Base-by-base conservation (phyloP, 2,797 vertebrate species). In the Gymnoscopelus microlampas region DNA sequence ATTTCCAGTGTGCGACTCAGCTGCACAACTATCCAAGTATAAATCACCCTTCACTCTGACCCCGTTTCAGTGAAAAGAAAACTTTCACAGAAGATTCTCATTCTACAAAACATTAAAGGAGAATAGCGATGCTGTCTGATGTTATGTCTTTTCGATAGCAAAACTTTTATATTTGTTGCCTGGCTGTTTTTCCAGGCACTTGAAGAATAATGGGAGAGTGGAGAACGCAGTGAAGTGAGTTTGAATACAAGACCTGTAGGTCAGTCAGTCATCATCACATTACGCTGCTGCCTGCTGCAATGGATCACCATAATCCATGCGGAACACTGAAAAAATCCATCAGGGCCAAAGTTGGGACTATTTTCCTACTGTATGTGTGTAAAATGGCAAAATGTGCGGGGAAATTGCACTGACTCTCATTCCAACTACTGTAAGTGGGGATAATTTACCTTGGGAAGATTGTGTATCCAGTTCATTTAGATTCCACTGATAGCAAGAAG, bases 191-290 rank as follows among this genome's bases (percentile, higher is more conserved):
- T 44, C 7, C 39, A 44, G 39, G 7, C 39, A 44, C 39, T 44
- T 44, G 39, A 71, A 76, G 78, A 66, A 71, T 74, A 57, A 64
- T 11, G 49, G 77, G 55, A 63, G 71, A 68, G 64, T 57, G 79
- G 62, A 53, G 83, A 81, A 83, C 77, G 60, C 67, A 58, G 64
- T 53, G 55, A 83, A 79, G 85, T 76, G 79, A 81, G 76, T 82
- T 68, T 70, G 56, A 72, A 77, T 71, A 68, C 76, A 55, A 24
- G 69, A 74, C 74, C 67, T 53, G 70, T 53, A 58, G 66, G 60
- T 68, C 63, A 65, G 70, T 71, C 61, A 48, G 65, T 59, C 57
- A 35, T 59, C 3, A n/a, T 59, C 32, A 60, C n/a, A 7, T 3
- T 60, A 8, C 75, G 55, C 73, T 26, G 3, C 51, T 58, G 60